phyloP scores from a whole-genome alignment of 2,113 vertebrate species.

The Erpornis zantholeuca region DNA sequence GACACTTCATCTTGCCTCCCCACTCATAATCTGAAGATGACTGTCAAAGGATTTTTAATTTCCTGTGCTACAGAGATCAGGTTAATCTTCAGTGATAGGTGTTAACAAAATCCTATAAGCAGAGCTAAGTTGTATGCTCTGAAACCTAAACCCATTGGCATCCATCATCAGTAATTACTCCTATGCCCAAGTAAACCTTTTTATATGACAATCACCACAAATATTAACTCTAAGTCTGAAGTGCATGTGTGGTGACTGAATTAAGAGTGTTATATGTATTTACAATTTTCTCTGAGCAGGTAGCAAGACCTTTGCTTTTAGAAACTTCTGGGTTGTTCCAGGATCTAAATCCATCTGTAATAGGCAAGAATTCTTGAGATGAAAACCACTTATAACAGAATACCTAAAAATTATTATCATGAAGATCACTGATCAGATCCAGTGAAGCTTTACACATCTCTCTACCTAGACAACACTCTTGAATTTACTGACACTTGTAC shows the following conservation, averaged over 20 bases:
- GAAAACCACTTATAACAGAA: neutral
- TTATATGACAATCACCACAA: neutral
- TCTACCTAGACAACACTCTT: neutral
- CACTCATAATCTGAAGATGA: constrained; percentile 26
- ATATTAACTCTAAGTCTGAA: neutral
- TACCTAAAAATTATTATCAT: neutral
- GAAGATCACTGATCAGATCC: neutral
- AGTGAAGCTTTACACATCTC: neutral
- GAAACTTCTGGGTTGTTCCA: neutral
- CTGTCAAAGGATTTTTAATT: constrained; percentile 53
- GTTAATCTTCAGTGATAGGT: constrained; percentile 58
- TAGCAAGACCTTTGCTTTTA: neutral
- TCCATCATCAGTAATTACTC: constrained; percentile 10
- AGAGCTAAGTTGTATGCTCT: neutral
- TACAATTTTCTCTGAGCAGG: neutral
- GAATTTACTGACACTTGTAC: neutral
- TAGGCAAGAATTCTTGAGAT: neutral
- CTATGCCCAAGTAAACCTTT: constrained; percentile 5
- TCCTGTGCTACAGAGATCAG: constrained; percentile 14
- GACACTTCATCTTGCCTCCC: constrained; percentile 3
- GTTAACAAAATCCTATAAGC: constrained; percentile 57
- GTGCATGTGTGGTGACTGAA: neutral
- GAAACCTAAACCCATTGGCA: constrained; percentile 23
- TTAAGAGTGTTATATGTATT: neutral
- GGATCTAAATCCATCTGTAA: neutral